phyloP scores from a whole-genome alignment of 2,797 vertebrate genomes.

The Chrosomus eos region DNA sequence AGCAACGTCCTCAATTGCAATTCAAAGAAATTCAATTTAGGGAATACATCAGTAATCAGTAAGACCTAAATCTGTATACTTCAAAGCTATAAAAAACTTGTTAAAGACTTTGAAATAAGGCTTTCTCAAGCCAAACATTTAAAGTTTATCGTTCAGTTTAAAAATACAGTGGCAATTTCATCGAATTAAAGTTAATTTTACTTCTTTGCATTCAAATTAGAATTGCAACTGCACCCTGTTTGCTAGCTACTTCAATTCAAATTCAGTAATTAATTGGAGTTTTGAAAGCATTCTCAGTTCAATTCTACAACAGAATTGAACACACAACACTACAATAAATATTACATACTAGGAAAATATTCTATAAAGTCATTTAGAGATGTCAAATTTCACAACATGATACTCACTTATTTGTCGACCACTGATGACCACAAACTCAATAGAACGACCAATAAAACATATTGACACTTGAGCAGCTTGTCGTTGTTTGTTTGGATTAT shows the following conservation, averaged over 20 bases:
- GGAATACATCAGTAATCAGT: too few species aligned
- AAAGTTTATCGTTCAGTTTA: not conserved
- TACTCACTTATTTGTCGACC: not conserved
- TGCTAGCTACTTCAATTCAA: not conserved
- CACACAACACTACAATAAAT: not conserved
- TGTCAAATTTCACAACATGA: not conserved
- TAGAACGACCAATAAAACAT: not conserved
- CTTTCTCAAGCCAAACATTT: not conserved
- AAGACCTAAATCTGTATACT: not conserved
- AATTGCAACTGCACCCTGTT: not conserved
- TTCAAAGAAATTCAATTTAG: too few species aligned
- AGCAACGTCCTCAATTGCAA: not conserved
- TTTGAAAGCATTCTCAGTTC: not conserved
- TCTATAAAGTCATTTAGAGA: not conserved
- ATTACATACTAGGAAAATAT: not conserved
- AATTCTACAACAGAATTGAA: not conserved
- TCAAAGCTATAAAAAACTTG: not conserved
- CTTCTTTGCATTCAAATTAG: not conserved
- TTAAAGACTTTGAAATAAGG: not conserved
- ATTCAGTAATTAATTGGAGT: not conserved
- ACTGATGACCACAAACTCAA: constrained; percentile 12
- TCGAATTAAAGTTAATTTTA: not conserved
- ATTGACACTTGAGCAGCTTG: not conserved
- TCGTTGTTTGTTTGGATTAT: constrained; percentile 5
- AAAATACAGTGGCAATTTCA: not conserved